phyloP scores from a whole-genome alignment of 2,888 invertebrate species.

The Melanargia galathea region DNA sequence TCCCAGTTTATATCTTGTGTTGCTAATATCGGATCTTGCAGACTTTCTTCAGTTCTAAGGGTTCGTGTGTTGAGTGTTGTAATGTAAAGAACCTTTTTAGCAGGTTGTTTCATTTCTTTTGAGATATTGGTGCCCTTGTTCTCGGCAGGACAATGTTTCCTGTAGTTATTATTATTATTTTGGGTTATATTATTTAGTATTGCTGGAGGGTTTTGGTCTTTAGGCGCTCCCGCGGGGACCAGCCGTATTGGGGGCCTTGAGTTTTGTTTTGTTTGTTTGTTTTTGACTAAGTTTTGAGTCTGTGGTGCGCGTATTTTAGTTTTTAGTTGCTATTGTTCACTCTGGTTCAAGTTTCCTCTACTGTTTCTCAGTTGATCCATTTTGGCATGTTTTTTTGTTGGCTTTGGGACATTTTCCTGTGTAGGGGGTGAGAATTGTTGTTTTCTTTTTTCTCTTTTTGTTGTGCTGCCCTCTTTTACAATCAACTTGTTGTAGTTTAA shows the following conservation, averaged over 20 bases:
- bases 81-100: no score
- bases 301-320: not conserved
- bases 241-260: conserved; percentile 1
- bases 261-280: not conserved
- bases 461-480: not conserved
- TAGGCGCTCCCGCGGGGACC: not conserved
- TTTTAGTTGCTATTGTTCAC: no score
- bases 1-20: no score
- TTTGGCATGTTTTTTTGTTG: not conserved
- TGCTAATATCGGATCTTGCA: no score
- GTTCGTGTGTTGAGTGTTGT: no score
- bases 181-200: not conserved
- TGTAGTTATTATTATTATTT: not conserved
- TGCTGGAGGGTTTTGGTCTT: not conserved
- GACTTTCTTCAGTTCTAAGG: no score
- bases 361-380: not conserved
- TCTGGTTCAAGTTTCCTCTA: not conserved
- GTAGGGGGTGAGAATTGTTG: not conserved
- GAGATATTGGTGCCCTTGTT: no score
- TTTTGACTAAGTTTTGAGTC: not conserved
- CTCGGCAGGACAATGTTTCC: not conserved
- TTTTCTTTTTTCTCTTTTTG: not conserved
- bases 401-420: not conserved
- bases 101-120: no score
- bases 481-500: not conserved